Conservation (phyloP, 2,113 vertebrate genomes). For the Cyanocitta stelleri region DNA sequence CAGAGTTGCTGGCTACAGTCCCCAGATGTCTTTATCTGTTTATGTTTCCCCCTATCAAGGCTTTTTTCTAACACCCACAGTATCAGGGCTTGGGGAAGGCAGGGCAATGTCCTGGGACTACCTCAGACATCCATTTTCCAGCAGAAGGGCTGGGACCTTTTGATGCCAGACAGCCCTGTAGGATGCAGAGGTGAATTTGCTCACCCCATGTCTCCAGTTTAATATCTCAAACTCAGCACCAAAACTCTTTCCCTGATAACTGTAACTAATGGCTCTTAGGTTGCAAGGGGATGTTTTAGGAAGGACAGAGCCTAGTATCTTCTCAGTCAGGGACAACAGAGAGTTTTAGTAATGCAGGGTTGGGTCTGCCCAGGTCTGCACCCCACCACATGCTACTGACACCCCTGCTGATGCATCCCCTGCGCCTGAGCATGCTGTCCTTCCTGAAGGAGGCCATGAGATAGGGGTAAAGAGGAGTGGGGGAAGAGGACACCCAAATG, state of each 20-base stretch:
- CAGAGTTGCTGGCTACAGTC: not conserved
- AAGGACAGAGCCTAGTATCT: not conserved
- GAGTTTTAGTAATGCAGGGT: not conserved
- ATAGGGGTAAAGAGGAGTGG: not conserved
- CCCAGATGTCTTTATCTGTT: constrained; percentile 22
- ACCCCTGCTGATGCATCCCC: accelerated
- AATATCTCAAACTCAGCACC: constrained; percentile 13
- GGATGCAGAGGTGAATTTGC: not conserved
- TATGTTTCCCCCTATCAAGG: constrained; percentile 34
- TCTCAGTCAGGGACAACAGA: not conserved
- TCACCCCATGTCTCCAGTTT: not conserved
- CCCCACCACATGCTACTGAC: not conserved
- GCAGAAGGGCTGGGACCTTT: not conserved
- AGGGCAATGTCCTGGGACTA: not conserved
- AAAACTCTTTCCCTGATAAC: not conserved
- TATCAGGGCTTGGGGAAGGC: not conserved
- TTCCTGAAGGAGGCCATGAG: not conserved
- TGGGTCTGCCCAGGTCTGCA: not conserved
- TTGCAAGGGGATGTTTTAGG: not conserved
- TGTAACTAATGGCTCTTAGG: constrained; percentile 6
- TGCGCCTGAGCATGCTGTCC: not conserved
- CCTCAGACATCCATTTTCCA: constrained; percentile 22
- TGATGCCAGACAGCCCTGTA: not conserved
- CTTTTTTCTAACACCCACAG: not conserved
- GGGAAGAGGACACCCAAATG: not conserved